Base-by-base conservation (phyloP, 2,888 invertebrate genomes). In the Exocentrus adspersus region DNA sequence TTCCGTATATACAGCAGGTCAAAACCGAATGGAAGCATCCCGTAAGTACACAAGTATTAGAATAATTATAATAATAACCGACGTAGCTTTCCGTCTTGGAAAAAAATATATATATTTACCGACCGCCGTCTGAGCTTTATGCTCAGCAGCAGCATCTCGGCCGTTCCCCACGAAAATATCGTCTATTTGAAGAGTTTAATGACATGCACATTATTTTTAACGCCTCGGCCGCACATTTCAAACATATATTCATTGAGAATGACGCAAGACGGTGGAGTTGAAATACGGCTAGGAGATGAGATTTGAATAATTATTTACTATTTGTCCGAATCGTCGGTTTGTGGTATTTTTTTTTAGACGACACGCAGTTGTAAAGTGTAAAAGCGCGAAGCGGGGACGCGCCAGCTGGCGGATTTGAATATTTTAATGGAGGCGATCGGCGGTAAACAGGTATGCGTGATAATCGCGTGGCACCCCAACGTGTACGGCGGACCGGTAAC, bases 221-320 rank as follows among this genome's bases (percentile, higher is more conserved):
- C 24, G 24, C 24, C 24, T 24, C 24, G 24, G 24, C 4, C 3
- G 3, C 37, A 12, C 37, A n/a, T 37, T 37, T 37, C 10, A 37
- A 37, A 37, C 37, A 37, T 37, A 12, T 37, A 37, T 37, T 37
- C 37, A 12, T n/a, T 2, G n/a, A n/a, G n/a, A n/a, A 37, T 37
- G 37, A 37, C 37, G 37, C 37, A 37, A 12, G 37, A 37, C 2
- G 12, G 37, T 5, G 30, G n/a, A n/a, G n/a, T 37, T n/a, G 14
- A 37, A 12, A 37, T 37, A 37, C 37, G 37, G 37, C 37, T 9
- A 12, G 37, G n/a, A 9, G 10, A 2, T 5, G 37, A n/a, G n/a
- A 37, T 37, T 37, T 37, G 37, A 37, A 37, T 37, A 32, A 24
- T 37, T 37, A 37, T 37, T 37, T 37, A 37, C 37, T 37, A 37